Base-by-base conservation (phyloP, 2,888 invertebrate genomes). In the Enoplolaimus lenunculus region DNA sequence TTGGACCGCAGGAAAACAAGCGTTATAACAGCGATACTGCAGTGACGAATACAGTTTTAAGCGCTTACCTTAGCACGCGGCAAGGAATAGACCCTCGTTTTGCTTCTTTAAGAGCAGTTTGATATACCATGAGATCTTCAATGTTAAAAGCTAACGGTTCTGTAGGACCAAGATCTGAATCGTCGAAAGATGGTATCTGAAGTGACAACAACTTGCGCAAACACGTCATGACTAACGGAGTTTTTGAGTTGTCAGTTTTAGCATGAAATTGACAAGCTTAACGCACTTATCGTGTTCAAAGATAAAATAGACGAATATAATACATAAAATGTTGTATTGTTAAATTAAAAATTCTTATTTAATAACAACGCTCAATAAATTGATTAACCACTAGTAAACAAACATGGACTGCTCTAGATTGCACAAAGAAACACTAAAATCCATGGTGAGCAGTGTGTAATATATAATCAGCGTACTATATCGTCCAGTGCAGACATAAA, bases 401-500 rank as follows among this genome's bases (percentile, higher is more conserved):
- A n/a, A n/a, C n/a, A n/a, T n/a, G n/a, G n/a, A n/a, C n/a, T n/a
- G n/a, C n/a, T n/a, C n/a, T n/a, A n/a, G n/a, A n/a, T n/a, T n/a
- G n/a, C n/a, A n/a, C n/a, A n/a, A n/a, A n/a, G n/a, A n/a, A n/a
- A n/a, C n/a, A n/a, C n/a, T n/a, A n/a, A n/a, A n/a, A n/a, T n/a
- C n/a, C n/a, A n/a, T n/a, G n/a, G n/a, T n/a, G n/a, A n/a, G n/a
- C n/a, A n/a, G n/a, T n/a, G n/a, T n/a, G n/a, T n/a, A n/a, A n/a
- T n/a, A n/a, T n/a, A n/a, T n/a, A n/a, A n/a, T n/a, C n/a, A n/a
- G n/a, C 34, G 28, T 30, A 66, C n/a, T 75, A 82, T 82, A 78
- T 83, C 80, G 81, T 94, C 95, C 78, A 92, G 88, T 0, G 95
- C 95, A 1, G 94, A 95, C 68, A 93, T 91, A 83, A 94, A 97